A percentile compares a stretch with the other conserved stretches of the same genome.
Conservation (phyloP, 1,140 invertebrate genomes). For the Listronotus oregonensis region DNA sequence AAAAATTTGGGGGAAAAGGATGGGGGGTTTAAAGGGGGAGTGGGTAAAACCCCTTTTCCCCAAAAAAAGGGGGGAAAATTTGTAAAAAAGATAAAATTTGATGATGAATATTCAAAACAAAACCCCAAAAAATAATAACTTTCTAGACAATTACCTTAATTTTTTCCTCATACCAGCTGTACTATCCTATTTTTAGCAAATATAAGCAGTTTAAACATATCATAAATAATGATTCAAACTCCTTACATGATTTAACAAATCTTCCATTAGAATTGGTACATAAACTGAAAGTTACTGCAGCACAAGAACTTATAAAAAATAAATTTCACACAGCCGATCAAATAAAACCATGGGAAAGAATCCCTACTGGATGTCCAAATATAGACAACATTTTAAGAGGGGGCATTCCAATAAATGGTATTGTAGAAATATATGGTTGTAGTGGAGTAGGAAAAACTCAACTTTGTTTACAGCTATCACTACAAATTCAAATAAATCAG, state of each 20-base stretch:
- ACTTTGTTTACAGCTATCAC: constrained; percentile 74
- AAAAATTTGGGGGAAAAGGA: too few relatives aligned
- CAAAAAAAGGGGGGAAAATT: too few relatives aligned
- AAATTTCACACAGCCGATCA: constrained; percentile 37
- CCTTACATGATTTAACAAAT: constrained; percentile 11
- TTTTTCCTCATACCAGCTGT: not conserved
- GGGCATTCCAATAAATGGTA: constrained; percentile 72
- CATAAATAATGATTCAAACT: not conserved
- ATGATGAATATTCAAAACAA: too few relatives aligned
- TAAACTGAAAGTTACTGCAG: constrained; percentile 8
- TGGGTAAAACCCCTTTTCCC: too few relatives aligned
- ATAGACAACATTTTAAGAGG: constrained; percentile 69
- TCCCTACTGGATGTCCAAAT: constrained; percentile 65
- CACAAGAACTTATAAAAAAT: constrained; percentile 26
- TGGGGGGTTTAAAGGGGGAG: too few relatives aligned
- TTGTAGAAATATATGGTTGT: constrained; percentile 84
- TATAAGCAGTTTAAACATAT: not conserved
- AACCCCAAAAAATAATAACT: too few relatives aligned
- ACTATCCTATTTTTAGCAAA: constrained; percentile 1
- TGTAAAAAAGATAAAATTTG: too few relatives aligned
- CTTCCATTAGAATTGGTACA: constrained; percentile 23
- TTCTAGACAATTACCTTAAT: too few relatives aligned
- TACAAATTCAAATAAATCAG: constrained; percentile 54
- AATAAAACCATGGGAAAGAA: constrained; percentile 50
- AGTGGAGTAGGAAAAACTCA: constrained; percentile 87